Evolutionary conservation across 2,113 vertebrate genomes (phyloP).

Genomic region (Cervus canadensis): DNA sequence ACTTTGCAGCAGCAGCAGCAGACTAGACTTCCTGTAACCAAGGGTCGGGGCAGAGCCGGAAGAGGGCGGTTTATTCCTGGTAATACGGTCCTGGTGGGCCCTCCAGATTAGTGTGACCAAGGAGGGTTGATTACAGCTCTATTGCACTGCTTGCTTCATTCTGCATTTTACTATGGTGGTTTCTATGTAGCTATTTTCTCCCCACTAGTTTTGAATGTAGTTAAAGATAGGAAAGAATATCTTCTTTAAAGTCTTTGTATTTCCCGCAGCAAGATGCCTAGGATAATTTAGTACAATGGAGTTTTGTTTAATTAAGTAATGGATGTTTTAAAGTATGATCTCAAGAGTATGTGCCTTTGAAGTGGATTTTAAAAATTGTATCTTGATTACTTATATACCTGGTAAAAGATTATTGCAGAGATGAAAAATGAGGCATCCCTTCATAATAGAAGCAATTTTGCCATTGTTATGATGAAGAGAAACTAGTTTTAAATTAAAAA

Average conservation of each 20-base stretch:
- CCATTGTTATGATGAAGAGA: not conserved
- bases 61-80: not conserved
- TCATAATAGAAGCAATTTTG: not conserved
- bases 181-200: not conserved
- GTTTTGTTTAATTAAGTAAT: not conserved
- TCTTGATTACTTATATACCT: not conserved
- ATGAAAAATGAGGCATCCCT: not conserved
- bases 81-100: fast-evolving
- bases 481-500: not conserved
- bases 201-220: not conserved
- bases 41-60: not conserved
- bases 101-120: not conserved
- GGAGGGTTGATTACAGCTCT: not conserved
- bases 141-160: fast-evolving
- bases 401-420: not conserved
- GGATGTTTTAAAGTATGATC: not conserved
- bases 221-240: not conserved
- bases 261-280: not conserved
- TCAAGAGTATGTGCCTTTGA: not conserved
- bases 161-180: not conserved
- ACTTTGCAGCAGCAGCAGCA: not conserved
- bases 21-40: not conserved
- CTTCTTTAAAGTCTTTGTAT: not conserved
- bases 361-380: not conserved
- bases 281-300: not conserved